phyloP scores from a whole-genome alignment of 2,113 vertebrate species.

The Alosa alosa region DNA sequence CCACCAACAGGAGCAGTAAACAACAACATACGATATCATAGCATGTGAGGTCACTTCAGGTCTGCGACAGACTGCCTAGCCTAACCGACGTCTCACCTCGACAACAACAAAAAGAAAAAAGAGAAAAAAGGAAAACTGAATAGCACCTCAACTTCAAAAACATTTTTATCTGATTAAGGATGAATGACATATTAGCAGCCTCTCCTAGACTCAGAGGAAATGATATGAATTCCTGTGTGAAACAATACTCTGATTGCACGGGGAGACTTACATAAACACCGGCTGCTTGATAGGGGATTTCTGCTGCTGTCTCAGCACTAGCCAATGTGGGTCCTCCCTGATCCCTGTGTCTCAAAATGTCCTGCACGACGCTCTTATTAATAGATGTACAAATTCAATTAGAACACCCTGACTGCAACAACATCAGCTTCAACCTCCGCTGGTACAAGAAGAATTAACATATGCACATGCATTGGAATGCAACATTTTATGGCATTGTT shows the following conservation, averaged over 20 bases:
- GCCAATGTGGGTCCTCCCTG: not conserved
- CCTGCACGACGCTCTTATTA: not conserved
- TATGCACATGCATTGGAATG: not conserved
- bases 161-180: slow-evolving; percentile 39
- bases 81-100: not conserved
- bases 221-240: slow-evolving; percentile 51
- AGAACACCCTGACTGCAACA: not conserved
- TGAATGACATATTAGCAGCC: slow-evolving; percentile 48
- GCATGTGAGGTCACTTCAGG: slow-evolving; percentile 25
- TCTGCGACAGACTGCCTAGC: slow-evolving; percentile 8
- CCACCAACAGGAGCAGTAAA: slow-evolving; percentile 11
- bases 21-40: slow-evolving; percentile 23
- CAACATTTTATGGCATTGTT: not conserved
- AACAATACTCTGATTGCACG: slow-evolving; percentile 60
- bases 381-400: not conserved
- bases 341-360: slow-evolving; percentile 14
- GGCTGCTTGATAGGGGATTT: slow-evolving; percentile 48
- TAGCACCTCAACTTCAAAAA: slow-evolving; percentile 12
- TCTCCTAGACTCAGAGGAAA: slow-evolving; percentile 56
- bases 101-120: slow-evolving; percentile 9
- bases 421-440: not conserved
- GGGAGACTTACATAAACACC: slow-evolving; percentile 39
- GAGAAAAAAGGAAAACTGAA: not conserved
- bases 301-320: slow-evolving; percentile 13
- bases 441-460: not conserved